Base-by-base conservation (phyloP, 2,888 invertebrate genomes). In the Aporophyla nigra region DNA sequence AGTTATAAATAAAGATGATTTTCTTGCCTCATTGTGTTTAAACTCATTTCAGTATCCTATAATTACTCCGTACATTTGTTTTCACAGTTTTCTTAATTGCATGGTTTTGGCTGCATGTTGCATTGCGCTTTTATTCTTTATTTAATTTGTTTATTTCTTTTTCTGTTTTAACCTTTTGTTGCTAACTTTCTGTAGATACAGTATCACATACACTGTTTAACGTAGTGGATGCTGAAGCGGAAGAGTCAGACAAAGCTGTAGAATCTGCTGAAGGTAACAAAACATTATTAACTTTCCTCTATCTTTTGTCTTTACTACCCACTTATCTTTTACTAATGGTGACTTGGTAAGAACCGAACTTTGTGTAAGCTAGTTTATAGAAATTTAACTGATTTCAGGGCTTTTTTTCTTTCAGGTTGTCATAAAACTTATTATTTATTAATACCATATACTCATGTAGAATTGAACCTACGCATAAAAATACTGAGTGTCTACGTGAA, bases 141-240 rank as follows among this genome's bases (percentile, higher is more conserved):
- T 56, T 80, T 71, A 84, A 21, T 66, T 46, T 67, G 3, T 72
- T 43, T 63, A 14, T 76, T 69, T 74, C 7, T 71, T 78, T 80
- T 75, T 62, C 65, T 74, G 46, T 83, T 56, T 68, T 83, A 72
- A 75, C 67, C 16, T 53, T 70, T 21, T 61, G 71, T 78, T 73
- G 86, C 91, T 91, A 91, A 89, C 89, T 88, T 90, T 90, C 85
- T 87, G 84, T 93, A 94, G 93, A 93, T 89, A 90, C 91, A 80
- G 83, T 93, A 91, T 90, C 90, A 88, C 90, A 90, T 81, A 87
- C 88, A 80, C 71, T 92, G 70, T 90, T 87, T 89, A 89, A 86
- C 79, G 76, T 87, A 74, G 74, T 81, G 51, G 89, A 89, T 66
- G 82, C 76, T 66, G 85, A 78, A 61, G 81, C 61, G 12, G 91